Evolutionary conservation across 2,888 invertebrate genomes (phyloP).

Genomic region (Eupithecia subfuscata): DNA sequence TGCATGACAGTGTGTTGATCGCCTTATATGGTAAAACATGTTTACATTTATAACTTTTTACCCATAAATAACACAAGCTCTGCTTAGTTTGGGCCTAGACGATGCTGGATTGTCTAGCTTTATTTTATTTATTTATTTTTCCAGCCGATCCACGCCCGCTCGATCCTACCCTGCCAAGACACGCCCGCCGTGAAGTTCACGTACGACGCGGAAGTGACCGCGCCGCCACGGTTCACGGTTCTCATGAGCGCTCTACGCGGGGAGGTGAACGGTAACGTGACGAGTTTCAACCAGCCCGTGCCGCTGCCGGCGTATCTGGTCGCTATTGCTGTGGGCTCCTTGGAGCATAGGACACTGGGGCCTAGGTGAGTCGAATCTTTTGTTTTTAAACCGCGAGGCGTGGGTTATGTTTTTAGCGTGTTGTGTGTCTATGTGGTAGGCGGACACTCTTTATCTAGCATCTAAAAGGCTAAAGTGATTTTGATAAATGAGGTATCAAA

Average conservation of each 20-base stretch:
- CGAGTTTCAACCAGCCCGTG: conserved; percentile 89
- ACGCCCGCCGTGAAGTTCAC: conserved; percentile 95
- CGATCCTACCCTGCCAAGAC: conserved; percentile 96
- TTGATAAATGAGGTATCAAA: neutral
- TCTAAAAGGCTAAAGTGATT: neutral
- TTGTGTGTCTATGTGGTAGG: too few species aligned
- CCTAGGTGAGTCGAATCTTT: conserved; percentile 76
- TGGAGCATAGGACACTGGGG: conserved; percentile 90
- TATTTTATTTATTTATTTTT: conserved; percentile 11
- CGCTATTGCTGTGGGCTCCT: conserved; percentile 93
- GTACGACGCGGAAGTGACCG: conserved; percentile 89
- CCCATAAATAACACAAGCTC: neutral
- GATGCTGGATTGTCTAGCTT: too few species aligned
- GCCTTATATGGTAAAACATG: too few species aligned
- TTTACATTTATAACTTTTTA: neutral
- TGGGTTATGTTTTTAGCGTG: neutral
- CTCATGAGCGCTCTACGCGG: conserved; percentile 93
- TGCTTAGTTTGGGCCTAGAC: neutral
- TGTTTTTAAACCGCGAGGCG: neutral
- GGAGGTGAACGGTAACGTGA: conserved; percentile 71
- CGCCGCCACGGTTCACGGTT: conserved; percentile 89
- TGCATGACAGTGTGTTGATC: too few species aligned
- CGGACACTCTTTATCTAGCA: too few species aligned
- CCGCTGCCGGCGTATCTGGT: conserved; percentile 95
- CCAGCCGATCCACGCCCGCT: conserved; percentile 94